Conservation (phyloP, 2,888 invertebrate species). For the Sialis fuliginosa region DNA sequence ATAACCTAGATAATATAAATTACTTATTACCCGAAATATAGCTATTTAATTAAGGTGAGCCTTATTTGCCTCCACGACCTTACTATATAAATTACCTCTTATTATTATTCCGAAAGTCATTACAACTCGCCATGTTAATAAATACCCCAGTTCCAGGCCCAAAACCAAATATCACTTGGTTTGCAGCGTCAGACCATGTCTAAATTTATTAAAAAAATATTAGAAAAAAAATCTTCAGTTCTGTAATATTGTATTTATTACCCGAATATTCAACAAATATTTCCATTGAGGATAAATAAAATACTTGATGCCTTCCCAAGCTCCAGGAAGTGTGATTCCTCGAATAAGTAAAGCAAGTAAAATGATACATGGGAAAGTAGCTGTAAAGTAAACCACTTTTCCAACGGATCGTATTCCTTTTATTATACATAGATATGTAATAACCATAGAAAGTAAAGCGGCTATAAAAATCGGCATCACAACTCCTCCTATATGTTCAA, state of each 20-base stretch:
- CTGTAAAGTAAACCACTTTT: slow-evolving; percentile 81
- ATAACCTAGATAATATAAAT: no score
- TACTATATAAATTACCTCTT: no score
- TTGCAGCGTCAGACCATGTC: no score
- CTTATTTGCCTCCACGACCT: no score
- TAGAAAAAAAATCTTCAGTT: no score
- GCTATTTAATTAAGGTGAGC: no score
- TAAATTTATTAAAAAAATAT: no score
- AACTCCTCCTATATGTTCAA: slow-evolving; percentile 56
- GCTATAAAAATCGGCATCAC: slow-evolving; percentile 66
- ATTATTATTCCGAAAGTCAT: no score
- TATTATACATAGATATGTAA: slow-evolving; percentile 70
- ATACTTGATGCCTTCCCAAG: slow-evolving; percentile 54
- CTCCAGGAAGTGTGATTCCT: slow-evolving; percentile 66
- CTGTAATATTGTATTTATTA: slow-evolving; percentile 16
- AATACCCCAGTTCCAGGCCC: no score
- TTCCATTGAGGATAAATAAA: slow-evolving; percentile 67
- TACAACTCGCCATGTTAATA: no score
- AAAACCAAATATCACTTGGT: no score
- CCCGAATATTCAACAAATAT: slow-evolving; percentile 56
- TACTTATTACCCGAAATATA: no score
- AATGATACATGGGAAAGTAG: slow-evolving; percentile 63
- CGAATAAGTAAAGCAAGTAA: slow-evolving; percentile 52
- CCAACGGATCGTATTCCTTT: slow-evolving; percentile 78
- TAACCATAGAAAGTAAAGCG: slow-evolving; percentile 58